Evolutionary conservation across 2,797 vertebrate genomes (phyloP).

Genomic region (Enteromius thamalakanensis): DNA sequence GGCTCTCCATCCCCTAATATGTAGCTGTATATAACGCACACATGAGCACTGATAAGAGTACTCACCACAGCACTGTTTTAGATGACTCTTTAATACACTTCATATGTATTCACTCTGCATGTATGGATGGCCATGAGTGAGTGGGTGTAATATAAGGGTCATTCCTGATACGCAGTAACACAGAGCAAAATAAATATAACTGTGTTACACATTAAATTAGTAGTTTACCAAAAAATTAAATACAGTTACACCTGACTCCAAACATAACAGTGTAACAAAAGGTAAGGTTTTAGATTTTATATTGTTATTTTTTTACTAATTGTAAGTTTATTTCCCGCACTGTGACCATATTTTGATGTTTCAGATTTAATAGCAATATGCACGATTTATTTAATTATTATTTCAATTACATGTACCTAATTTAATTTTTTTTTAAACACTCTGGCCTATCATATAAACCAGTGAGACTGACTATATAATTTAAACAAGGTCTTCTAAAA

Average conservation of each 20-base stretch:
- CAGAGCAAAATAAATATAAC: background rate
- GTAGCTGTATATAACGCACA: conserved; percentile 30
- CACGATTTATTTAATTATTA: background rate
- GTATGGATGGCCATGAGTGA: conserved; percentile 2
- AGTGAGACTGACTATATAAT: background rate
- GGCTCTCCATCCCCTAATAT: conserved; percentile 46
- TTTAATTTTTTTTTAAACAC: background rate
- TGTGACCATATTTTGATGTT: background rate
- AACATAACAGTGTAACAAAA: background rate
- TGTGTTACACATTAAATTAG: background rate
- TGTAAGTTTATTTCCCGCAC: background rate
- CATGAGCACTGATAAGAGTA: conserved; percentile 39
- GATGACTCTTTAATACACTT: conserved; percentile 47
- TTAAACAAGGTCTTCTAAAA: background rate
- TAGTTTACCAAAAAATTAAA: background rate
- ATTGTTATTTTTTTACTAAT: background rate
- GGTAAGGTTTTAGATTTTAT: background rate
- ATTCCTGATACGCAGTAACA: background rate
- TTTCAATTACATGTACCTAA: background rate
- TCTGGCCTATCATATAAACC: background rate
- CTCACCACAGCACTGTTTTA: conserved; percentile 48
- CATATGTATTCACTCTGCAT: conserved; percentile 43
- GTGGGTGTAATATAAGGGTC: conserved; percentile 11
- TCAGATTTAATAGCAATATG: background rate
- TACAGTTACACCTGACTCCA: background rate